These are phyloP conservation scores for Leptopilina clavipes DNA, from an alignment of 1,140 invertebrate species.

Conservation along the genomic window DNA sequence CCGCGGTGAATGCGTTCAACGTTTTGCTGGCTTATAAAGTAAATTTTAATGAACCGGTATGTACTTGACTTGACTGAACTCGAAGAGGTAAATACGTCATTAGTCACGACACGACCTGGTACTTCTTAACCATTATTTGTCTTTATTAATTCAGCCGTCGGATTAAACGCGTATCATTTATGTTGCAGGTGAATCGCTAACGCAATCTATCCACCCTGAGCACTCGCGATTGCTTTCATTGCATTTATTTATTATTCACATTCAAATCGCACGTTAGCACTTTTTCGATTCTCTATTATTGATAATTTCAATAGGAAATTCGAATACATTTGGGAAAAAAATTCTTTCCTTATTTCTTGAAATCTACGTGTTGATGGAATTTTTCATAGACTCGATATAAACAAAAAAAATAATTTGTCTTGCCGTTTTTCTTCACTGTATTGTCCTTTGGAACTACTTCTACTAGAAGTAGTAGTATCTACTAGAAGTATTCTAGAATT, in stretches of 20 bases:
- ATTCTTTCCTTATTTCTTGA: no score
- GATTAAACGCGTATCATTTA: constrained; percentile 71
- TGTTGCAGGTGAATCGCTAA: constrained; percentile 60
- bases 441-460: no score
- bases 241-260: background rate
- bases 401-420: no score
- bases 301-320: no score
- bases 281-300: no score
- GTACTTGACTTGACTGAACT: constrained; percentile 60
- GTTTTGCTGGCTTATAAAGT: constrained; percentile 64
- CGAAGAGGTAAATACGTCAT: constrained; percentile 70
- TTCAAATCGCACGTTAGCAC: no score
- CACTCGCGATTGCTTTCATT: constrained; percentile 35
- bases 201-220: constrained; percentile 60
- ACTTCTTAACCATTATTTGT: constrained; percentile 61
- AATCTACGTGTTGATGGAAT: no score
- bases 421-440: no score
- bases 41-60: constrained; percentile 72
- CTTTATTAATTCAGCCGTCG: constrained; percentile 66
- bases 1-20: constrained; percentile 66
- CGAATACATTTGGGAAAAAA: no score
- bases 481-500: no score
- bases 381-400: no score
- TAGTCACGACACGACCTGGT: constrained; percentile 58
- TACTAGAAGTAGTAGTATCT: no score